These are phyloP conservation scores for Liodrosophila aerea DNA, from an alignment of 2,888 invertebrate genomes.

Conservation along the genomic window DNA sequence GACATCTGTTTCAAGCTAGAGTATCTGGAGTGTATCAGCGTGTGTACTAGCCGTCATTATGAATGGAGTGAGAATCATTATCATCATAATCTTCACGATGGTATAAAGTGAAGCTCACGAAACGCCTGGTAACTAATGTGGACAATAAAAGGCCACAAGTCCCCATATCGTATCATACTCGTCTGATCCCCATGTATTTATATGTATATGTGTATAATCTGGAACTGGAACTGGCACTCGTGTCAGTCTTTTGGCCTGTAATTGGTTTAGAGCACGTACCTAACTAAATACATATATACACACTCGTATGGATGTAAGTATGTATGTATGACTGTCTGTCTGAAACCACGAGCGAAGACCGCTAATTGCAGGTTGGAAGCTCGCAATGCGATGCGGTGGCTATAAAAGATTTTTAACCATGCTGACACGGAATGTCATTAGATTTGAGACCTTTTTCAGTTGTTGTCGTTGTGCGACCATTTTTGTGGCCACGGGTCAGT, in stretches of 20 bases:
- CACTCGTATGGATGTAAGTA: too few relatives aligned
- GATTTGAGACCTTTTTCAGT: constrained; percentile 25
- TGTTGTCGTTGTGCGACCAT: constrained; percentile 27
- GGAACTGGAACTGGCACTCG: constrained; percentile 41
- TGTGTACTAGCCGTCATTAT: constrained; percentile 41
- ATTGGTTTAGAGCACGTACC: constrained; percentile 67
- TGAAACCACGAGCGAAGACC: constrained; percentile 22
- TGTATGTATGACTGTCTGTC: constrained; percentile 3
- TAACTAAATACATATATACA: too few relatives aligned
- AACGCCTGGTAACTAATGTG: constrained; percentile 49
- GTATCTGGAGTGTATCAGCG: constrained; percentile 4
- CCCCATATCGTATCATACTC: not conserved
- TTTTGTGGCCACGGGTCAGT: not conserved
- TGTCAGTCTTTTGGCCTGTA: constrained; percentile 52
- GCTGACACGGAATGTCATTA: constrained; percentile 61
- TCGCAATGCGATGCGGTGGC: constrained; percentile 42
- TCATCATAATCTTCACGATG: constrained; percentile 33
- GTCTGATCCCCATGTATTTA: too few relatives aligned
- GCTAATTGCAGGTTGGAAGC: constrained; percentile 55
- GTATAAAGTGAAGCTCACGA: constrained; percentile 47
- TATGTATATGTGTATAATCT: constrained; percentile 6
- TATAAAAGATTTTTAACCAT: constrained; percentile 46
- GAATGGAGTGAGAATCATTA: constrained; percentile 21
- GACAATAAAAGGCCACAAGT: constrained; percentile 49
- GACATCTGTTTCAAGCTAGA: too few relatives aligned